phyloP scores from a whole-genome alignment of 2,888 invertebrate species.

The Crioceris asparagi region DNA sequence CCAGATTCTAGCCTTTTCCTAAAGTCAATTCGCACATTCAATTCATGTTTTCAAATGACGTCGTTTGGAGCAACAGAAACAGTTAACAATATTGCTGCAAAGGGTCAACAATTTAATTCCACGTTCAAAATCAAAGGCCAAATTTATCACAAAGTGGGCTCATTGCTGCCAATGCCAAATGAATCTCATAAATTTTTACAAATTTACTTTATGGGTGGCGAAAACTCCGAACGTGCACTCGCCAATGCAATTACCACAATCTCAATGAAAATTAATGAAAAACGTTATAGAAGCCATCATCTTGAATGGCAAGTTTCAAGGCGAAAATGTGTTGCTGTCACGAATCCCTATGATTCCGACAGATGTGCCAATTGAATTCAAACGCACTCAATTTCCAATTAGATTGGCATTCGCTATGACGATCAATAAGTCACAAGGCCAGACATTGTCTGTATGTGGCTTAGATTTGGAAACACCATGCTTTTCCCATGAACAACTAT shows the following conservation, averaged over 20 bases:
- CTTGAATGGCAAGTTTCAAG: conserved; percentile 2
- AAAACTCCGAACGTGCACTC: neutral
- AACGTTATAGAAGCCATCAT: conserved; percentile 3
- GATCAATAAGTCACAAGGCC: conserved; percentile 4
- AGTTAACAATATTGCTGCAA: neutral
- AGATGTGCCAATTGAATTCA: too few species aligned
- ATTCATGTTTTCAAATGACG: too few species aligned
- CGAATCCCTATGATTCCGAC: conserved; percentile 1
- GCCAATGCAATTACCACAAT: conserved; percentile 1
- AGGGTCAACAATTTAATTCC: conserved; percentile 1
- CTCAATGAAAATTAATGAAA: conserved; percentile 2
- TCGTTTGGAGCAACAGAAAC: too few species aligned
- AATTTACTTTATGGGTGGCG: too few species aligned
- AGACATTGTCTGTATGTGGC: conserved; percentile 3
- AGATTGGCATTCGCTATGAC: conserved; percentile 5
- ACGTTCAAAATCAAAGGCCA: too few species aligned
- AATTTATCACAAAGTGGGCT: too few species aligned
- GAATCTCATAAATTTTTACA: too few species aligned
- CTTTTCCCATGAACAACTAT: neutral
- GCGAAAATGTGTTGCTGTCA: conserved; percentile 1
- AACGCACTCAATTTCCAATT: too few species aligned
- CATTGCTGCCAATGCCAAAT: too few species aligned
- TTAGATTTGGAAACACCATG: conserved; percentile 3
- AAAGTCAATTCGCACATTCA: conserved; percentile 1
- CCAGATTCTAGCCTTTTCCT: conserved; percentile 1